phyloP scores from a whole-genome alignment of 2,888 invertebrate species.

The Automeris io region DNA sequence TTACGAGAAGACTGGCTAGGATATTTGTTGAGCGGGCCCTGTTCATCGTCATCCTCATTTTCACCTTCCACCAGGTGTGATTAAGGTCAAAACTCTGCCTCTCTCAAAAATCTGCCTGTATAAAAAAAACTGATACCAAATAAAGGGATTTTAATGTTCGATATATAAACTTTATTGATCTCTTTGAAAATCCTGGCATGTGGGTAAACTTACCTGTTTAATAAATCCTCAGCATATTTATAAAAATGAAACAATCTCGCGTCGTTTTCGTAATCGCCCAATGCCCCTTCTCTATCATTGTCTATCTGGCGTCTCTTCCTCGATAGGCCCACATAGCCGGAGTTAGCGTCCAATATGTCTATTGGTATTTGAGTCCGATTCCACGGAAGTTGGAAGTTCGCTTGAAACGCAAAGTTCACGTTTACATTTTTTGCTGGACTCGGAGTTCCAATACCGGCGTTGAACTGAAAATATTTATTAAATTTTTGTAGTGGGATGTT shows the following conservation, averaged over 20 bases:
- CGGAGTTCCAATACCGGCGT: slow-evolving; percentile 56
- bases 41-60: too few relatives aligned
- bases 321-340: slow-evolving; percentile 43
- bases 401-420: slow-evolving; percentile 64
- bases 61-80: too few relatives aligned
- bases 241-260: slow-evolving; percentile 59
- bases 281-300: slow-evolving; percentile 7
- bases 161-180: too few relatives aligned
- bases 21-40: too few relatives aligned
- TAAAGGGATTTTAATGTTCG: too few relatives aligned
- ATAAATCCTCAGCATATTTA: slow-evolving; percentile 48
- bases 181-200: too few relatives aligned
- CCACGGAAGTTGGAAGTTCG: slow-evolving; percentile 67
- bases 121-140: too few relatives aligned
- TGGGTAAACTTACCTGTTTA: slow-evolving; percentile 39
- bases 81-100: too few relatives aligned
- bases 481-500: too few relatives aligned
- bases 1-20: too few relatives aligned
- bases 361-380: slow-evolving; percentile 59
- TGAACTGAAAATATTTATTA: slow-evolving; percentile 56
- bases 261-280: slow-evolving; percentile 40
- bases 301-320: slow-evolving; percentile 38
- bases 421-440: slow-evolving; percentile 46
- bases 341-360: slow-evolving; percentile 51
- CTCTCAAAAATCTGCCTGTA: too few relatives aligned